Evolutionary conservation across 2,888 invertebrate genomes (phyloP).

Genomic region (Stenolophus ochropezus): DNA sequence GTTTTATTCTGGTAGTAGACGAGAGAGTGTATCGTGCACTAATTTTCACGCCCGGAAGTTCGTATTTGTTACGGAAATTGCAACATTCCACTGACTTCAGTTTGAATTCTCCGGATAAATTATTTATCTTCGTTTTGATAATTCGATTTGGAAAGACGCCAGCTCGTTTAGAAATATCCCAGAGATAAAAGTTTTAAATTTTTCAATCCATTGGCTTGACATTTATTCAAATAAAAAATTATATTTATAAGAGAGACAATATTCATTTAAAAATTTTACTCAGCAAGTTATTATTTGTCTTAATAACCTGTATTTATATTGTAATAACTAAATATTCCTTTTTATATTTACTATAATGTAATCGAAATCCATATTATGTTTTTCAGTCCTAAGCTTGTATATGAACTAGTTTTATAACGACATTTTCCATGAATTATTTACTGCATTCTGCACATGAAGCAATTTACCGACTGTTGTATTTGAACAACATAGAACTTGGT

Average conservation of each 20-base stretch:
- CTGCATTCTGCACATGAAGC: not conserved
- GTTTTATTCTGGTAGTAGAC: not conserved
- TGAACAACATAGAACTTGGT: not conserved
- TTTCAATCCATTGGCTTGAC: not conserved
- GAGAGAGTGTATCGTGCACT: not conserved
- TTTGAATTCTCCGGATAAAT: not conserved
- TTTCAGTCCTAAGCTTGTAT: too few relatives aligned
- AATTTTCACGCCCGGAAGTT: not conserved
- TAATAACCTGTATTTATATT: too few relatives aligned
- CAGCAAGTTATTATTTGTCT: too few relatives aligned
- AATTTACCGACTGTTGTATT: not conserved
- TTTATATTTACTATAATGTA: too few relatives aligned
- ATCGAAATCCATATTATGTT: too few relatives aligned
- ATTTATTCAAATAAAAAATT: not conserved
- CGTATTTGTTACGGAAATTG: constrained; percentile 2
- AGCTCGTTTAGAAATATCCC: constrained; percentile 5
- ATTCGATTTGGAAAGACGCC: constrained; percentile 3
- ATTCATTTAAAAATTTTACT: too few relatives aligned
- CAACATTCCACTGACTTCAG: constrained; percentile 7
- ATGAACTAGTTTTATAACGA: not conserved
- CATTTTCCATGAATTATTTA: not conserved
- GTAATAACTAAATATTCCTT: too few relatives aligned
- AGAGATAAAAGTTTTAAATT: not conserved
- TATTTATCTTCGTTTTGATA: constrained; percentile 7
- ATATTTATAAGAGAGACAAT: not conserved